phyloP scores from a whole-genome alignment of 2,888 invertebrate species.

The Limnephilus rhombicus region DNA sequence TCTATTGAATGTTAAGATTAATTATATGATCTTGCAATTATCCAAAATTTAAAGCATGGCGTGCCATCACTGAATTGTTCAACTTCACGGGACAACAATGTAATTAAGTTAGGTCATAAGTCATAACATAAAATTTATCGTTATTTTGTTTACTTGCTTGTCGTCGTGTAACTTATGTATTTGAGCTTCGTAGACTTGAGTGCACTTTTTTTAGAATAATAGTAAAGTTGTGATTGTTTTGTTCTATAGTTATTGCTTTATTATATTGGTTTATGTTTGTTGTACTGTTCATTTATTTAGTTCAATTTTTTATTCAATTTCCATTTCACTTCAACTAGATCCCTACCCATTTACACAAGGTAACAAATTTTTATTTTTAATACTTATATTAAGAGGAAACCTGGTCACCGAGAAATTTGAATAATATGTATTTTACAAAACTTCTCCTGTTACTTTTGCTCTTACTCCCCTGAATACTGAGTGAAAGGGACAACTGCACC shows the following conservation, averaged over 20 bases:
- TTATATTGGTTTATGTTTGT: neutral
- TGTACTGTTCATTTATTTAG: neutral
- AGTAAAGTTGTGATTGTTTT: neutral
- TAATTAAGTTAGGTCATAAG: no score
- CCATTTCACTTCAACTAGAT: neutral
- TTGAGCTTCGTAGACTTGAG: neutral
- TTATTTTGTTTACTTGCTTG: neutral
- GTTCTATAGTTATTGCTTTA: neutral
- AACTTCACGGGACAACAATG: neutral
- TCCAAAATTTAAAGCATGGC: neutral
- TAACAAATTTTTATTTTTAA: no score
- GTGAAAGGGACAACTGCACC: no score
- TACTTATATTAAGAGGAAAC: no score
- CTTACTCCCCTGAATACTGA: no score
- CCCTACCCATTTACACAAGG: no score
- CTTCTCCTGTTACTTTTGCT: no score
- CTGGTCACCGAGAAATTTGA: no score
- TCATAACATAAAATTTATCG: neutral
- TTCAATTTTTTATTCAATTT: neutral
- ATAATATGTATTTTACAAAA: no score
- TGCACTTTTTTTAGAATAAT: neutral
- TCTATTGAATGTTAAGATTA: no score
- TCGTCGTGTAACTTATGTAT: neutral
- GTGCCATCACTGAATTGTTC: neutral
- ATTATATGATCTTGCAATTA: neutral